phyloP scores from a whole-genome alignment of 2,888 invertebrate genomes.

The Fragum fragum region DNA sequence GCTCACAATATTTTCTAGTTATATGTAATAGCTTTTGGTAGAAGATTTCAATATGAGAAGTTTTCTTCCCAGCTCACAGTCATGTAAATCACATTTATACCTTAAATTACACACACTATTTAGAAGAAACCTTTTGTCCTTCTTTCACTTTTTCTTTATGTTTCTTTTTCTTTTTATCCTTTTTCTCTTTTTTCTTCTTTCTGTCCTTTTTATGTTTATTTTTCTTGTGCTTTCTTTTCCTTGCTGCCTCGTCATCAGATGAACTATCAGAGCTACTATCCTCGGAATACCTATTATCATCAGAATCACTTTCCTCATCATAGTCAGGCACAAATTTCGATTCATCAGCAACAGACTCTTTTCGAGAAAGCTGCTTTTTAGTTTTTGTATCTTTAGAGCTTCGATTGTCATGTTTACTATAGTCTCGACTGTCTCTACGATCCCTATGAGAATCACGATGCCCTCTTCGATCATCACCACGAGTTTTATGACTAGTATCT shows the following conservation, averaged over 20 bases:
- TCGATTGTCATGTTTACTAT: constrained; percentile 27
- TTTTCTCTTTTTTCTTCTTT: constrained; percentile 74
- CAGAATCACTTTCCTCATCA: constrained; percentile 72
- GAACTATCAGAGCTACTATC: constrained; percentile 62
- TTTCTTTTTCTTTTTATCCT: constrained; percentile 71
- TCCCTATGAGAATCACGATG: constrained; percentile 46
- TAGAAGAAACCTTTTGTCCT: constrained; percentile 37
- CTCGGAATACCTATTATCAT: constrained; percentile 40
- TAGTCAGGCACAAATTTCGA: constrained; percentile 84
- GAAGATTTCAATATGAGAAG: too few relatives aligned
- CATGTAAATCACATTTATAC: too few relatives aligned
- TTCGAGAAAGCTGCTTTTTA: constrained; percentile 59
- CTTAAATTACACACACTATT: too few relatives aligned
- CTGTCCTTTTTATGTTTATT: constrained; percentile 75
- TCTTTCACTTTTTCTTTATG: constrained; percentile 62
- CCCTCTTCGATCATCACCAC: constrained; percentile 20
- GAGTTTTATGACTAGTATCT: constrained; percentile 27
- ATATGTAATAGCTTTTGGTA: too few relatives aligned
- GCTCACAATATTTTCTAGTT: too few relatives aligned
- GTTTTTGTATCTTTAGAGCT: constrained; percentile 17
- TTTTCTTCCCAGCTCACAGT: too few relatives aligned
- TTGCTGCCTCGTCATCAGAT: constrained; percentile 52
- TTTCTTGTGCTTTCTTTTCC: constrained; percentile 70
- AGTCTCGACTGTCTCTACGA: constrained; percentile 40
- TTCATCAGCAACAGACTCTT: constrained; percentile 82